phyloP scores from a whole-genome alignment of 2,113 vertebrate genomes.

The Coregonus clupeaformis region DNA sequence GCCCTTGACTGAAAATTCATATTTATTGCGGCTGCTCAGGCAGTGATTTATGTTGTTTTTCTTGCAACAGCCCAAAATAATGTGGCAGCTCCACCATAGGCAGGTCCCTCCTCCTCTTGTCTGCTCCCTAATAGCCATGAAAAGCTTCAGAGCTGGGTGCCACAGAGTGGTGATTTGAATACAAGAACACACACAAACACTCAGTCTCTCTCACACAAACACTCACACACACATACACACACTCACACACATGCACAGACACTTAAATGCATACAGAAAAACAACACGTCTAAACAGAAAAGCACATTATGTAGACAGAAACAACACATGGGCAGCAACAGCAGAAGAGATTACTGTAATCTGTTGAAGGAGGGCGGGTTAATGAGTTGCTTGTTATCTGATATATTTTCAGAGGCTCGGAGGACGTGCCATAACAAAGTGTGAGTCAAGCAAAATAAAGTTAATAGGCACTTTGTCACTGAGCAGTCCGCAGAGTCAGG shows the following conservation, averaged over 20 bases:
- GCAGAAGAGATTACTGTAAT: neutral
- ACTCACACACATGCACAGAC: neutral
- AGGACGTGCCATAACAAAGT: conserved; percentile 19
- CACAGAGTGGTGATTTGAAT: neutral
- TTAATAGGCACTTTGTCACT: conserved; percentile 35
- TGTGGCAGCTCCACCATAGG: neutral
- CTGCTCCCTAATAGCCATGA: neutral
- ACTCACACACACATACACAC: neutral
- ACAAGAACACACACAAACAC: conserved; percentile 7
- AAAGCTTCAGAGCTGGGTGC: neutral
- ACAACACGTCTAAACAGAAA: conserved; percentile 9
- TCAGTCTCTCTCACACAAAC: neutral
- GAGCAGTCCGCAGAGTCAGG: neutral
- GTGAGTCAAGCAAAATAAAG: conserved; percentile 15
- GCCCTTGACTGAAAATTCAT: conserved; percentile 47
- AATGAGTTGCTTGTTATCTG: conserved; percentile 46
- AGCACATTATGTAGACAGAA: neutral
- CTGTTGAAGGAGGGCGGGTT: conserved; percentile 23
- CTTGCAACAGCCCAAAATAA: conserved; percentile 38
- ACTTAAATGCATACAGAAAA: neutral
- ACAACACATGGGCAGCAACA: no score
- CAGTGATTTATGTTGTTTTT: conserved; percentile 50
- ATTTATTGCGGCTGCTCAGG: conserved; percentile 36
- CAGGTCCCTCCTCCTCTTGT: conserved; percentile 9
- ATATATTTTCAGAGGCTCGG: conserved; percentile 38